Evolutionary conservation across 2,888 invertebrate species (phyloP).

Genomic region (Drosophila melanocephala): DNA sequence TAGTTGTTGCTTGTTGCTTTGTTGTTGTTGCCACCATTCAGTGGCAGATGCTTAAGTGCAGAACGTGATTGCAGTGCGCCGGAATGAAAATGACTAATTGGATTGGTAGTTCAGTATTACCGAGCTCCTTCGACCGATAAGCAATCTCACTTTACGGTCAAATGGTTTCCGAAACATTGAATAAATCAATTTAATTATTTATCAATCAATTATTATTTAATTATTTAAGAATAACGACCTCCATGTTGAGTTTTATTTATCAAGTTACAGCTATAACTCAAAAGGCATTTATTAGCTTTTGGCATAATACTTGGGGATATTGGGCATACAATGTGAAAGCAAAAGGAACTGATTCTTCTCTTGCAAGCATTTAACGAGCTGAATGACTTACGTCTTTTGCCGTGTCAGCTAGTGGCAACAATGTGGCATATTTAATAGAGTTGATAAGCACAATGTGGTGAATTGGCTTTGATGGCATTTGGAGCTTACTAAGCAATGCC

Average conservation of each 20-base stretch:
- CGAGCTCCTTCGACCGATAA: neutral
- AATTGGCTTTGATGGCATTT: constrained; percentile 25
- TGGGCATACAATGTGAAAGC: neutral
- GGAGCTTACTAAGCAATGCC: constrained; percentile 5
- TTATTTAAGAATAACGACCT: neutral
- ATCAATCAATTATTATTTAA: neutral
- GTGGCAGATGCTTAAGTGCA: constrained; percentile 46
- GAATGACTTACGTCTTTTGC: constrained; percentile 20
- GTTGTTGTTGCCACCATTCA: constrained; percentile 4
- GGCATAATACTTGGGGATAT: neutral
- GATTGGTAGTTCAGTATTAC: constrained; percentile 28
- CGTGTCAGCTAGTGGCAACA: constrained; percentile 27
- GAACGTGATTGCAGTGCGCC: constrained; percentile 40
- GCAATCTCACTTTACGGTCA: constrained; percentile 2
- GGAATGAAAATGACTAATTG: constrained; percentile 46
- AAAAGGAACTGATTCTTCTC: neutral
- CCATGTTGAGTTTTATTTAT: neutral
- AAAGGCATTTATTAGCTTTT: neutral
- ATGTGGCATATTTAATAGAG: constrained; percentile 31
- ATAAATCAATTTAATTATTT: neutral
- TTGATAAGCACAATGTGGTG: constrained; percentile 26
- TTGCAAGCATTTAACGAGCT: constrained; percentile 13
- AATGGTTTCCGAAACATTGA: neutral
- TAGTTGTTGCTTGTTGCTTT: too few species aligned
- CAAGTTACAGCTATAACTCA: neutral